These are phyloP conservation scores for Mormyrus iriodes DNA, from an alignment of 2,113 vertebrate species.

Conservation along the genomic window DNA sequence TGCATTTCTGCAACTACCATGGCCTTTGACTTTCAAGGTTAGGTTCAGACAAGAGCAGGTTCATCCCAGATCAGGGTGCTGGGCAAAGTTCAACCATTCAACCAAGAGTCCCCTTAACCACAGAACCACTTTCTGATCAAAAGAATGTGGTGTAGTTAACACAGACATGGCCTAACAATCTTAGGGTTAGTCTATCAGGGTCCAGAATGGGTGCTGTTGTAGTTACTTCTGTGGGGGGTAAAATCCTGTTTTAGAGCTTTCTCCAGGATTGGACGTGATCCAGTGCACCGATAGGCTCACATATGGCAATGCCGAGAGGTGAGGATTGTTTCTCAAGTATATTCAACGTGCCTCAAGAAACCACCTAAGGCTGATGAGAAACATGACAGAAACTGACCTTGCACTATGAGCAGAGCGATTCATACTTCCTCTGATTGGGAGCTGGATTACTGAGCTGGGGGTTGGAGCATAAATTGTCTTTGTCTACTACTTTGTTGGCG, in stretches of 20 bases:
- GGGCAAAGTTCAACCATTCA: background rate
- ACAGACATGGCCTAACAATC: background rate
- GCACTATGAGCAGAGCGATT: slow-evolving; percentile 9
- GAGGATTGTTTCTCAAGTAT: background rate
- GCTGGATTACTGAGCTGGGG: slow-evolving; percentile 17
- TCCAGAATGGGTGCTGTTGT: background rate
- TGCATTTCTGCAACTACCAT: background rate
- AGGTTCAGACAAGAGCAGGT: background rate
- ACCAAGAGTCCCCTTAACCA: background rate
- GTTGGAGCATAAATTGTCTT: slow-evolving; percentile 1
- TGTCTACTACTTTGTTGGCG: slow-evolving; percentile 17
- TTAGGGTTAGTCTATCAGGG: background rate
- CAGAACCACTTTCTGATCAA: background rate
- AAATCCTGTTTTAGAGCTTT: background rate
- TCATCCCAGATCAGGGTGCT: background rate
- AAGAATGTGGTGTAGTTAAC: background rate
- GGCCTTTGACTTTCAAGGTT: background rate
- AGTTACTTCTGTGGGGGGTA: background rate
- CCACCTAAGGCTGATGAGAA: slow-evolving; percentile 39
- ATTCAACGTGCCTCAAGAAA: slow-evolving; percentile 1
- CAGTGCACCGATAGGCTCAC: background rate
- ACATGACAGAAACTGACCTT: slow-evolving; percentile 32
- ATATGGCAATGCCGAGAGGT: slow-evolving; percentile 19
- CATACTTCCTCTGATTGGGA: slow-evolving; percentile 20
- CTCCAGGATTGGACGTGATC: background rate